Evolutionary conservation across 2,113 vertebrate species (phyloP).

Genomic region (Neodontobutis hainanensis): DNA sequence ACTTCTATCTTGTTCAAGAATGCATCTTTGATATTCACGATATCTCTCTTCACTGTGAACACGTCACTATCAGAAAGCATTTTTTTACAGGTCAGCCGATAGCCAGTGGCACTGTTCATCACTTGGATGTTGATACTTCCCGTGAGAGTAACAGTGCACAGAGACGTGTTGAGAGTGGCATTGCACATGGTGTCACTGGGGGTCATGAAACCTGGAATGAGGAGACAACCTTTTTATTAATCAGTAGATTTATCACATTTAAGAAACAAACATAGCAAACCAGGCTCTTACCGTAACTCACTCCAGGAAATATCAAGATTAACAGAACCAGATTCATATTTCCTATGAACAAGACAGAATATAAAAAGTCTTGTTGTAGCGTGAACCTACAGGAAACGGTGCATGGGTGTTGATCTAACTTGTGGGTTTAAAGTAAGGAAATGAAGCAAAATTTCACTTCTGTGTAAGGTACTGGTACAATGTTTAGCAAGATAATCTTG

Average conservation of each 20-base stretch:
- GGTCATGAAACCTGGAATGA: conserved; percentile 10
- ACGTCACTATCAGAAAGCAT: background rate
- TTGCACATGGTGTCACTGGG: conserved; percentile 36
- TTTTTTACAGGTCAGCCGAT: conserved; percentile 12
- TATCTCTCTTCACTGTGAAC: conserved; percentile 26
- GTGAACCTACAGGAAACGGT: conserved; percentile 4
- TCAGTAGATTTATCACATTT: background rate
- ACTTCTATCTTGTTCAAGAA: conserved; percentile 28
- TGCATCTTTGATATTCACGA: background rate
- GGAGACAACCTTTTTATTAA: background rate
- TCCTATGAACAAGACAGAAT: background rate
- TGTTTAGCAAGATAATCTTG: background rate
- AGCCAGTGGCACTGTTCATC: conserved; percentile 22
- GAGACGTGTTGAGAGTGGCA: background rate
- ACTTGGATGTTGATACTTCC: conserved; percentile 50
- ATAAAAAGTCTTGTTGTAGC: background rate
- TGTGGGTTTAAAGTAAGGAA: conserved; percentile 8
- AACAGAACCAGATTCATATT: conserved; percentile 36
- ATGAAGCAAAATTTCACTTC: conserved; percentile 40
- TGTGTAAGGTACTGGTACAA: background rate
- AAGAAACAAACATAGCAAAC: background rate
- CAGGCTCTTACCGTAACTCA: conserved; percentile 50
- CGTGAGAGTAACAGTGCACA: conserved; percentile 29
- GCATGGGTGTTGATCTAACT: background rate
- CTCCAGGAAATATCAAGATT: conserved; percentile 39